Conservation (phyloP, 2,113 vertebrate genomes). For the Oenanthe oenanthe region DNA sequence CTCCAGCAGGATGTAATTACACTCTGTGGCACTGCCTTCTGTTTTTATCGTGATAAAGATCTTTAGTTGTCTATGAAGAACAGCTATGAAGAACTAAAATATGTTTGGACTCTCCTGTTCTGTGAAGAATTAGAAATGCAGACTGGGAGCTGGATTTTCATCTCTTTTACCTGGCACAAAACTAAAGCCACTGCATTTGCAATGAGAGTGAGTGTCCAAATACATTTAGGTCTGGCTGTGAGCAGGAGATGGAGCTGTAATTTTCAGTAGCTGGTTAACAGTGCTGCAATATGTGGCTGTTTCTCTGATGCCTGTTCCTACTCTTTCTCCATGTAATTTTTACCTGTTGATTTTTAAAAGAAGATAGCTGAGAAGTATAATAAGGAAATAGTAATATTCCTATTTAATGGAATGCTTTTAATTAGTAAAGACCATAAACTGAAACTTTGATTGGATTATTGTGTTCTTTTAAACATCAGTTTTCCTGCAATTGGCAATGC, state of each 20-base stretch:
- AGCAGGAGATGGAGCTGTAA: conserved; percentile 22
- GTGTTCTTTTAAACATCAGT: background rate
- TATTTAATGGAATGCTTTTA: background rate
- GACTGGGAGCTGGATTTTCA: conserved; percentile 2
- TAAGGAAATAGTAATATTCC: background rate
- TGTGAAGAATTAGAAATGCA: conserved; percentile 39
- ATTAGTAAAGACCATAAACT: background rate
- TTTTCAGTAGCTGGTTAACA: background rate
- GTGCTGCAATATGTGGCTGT: background rate
- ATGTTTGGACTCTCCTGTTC: conserved; percentile 9
- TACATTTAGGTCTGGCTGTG: background rate
- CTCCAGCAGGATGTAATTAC: conserved; percentile 53
- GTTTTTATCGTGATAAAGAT: conserved; percentile 51
- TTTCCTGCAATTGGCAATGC: background rate
- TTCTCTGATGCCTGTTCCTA: background rate
- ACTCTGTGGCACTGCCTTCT: conserved; percentile 42
- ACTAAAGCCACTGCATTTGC: background rate
- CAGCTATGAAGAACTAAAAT: conserved; percentile 29
- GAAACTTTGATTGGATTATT: background rate
- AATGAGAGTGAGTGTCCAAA: conserved; percentile 8
- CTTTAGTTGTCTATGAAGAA: conserved; percentile 47
- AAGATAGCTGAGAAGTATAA: background rate
- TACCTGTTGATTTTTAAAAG: conserved; percentile 21
- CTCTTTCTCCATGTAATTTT: background rate
- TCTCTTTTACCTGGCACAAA: conserved; percentile 48